Conservation (phyloP, 1,140 invertebrate species). For the Phymorhynchus buccinoides region DNA sequence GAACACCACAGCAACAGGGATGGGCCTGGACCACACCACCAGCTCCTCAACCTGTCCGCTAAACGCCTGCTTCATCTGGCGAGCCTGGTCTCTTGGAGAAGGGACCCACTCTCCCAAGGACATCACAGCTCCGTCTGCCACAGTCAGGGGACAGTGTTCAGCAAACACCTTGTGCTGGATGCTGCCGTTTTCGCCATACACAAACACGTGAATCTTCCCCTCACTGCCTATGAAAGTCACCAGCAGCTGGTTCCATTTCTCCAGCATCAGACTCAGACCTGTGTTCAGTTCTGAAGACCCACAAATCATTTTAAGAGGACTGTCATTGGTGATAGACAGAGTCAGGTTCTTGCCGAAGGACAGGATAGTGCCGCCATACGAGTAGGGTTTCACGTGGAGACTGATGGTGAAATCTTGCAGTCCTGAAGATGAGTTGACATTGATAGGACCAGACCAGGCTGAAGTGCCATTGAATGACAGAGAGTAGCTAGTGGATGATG, state of each 20-base stretch:
- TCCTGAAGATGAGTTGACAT: neutral
- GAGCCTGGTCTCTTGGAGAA: conserved; percentile 39
- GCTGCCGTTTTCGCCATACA: conserved; percentile 42
- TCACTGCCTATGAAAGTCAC: conserved; percentile 39
- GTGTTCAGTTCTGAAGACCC: conserved; percentile 39
- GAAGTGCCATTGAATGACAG: conserved; percentile 54
- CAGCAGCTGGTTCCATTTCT: conserved; percentile 58
- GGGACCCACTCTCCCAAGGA: conserved; percentile 53
- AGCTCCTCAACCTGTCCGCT: conserved; percentile 51
- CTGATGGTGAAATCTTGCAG: conserved; percentile 46
- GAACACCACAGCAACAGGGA: conserved; percentile 47
- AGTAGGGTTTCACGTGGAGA: conserved; percentile 51
- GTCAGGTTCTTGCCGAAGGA: conserved; percentile 53
- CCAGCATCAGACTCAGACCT: neutral
- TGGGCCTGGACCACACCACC: conserved; percentile 49
- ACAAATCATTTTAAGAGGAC: conserved; percentile 47
- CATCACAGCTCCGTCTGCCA: conserved; percentile 44
- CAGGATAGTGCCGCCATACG: conserved; percentile 47
- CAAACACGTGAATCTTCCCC: conserved; percentile 46
- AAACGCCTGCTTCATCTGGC: conserved; percentile 40
- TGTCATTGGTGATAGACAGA: conserved; percentile 38
- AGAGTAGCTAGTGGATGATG: conserved; percentile 41
- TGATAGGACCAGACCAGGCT: conserved; percentile 41
- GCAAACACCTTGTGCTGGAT: conserved; percentile 45
- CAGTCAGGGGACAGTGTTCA: conserved; percentile 42